Conservation (phyloP, 1,140 invertebrate genomes). For the Stratiolaelaps scimitus region DNA sequence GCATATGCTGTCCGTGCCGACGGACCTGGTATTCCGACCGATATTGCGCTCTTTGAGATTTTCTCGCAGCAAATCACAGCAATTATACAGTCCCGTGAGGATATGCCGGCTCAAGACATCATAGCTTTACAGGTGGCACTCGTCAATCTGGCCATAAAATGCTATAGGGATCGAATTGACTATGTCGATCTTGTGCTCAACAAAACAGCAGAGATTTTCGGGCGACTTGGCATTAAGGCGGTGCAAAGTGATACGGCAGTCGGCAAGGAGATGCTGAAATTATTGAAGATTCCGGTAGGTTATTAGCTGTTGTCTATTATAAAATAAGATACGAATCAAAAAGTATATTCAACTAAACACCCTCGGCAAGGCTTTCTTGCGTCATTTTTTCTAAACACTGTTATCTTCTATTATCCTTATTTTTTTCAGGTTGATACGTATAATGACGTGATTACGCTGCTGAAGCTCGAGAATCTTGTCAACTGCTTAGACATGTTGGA, state of each 20-base stretch:
- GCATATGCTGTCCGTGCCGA: constrained; percentile 49
- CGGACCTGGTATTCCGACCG: constrained; percentile 59
- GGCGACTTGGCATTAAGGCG: constrained; percentile 59
- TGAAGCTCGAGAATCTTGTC: constrained; percentile 62
- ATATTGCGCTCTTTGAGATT: constrained; percentile 91
- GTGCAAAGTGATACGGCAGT: constrained; percentile 66
- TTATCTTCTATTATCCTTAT: not conserved
- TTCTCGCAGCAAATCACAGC: constrained; percentile 94
- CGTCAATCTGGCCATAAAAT: constrained; percentile 86
- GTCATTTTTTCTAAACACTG: too few species aligned
- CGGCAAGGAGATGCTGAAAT: constrained; percentile 75
- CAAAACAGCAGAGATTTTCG: constrained; percentile 69
- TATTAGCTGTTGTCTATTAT: constrained; percentile 14
- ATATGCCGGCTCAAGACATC: constrained; percentile 91
- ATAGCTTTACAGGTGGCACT: constrained; percentile 88
- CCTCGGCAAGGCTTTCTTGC: too few species aligned
- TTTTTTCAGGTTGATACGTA: constrained; percentile 60
- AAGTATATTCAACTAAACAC: too few species aligned
- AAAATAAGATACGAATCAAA: too few species aligned
- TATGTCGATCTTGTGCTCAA: constrained; percentile 90
- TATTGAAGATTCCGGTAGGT: constrained; percentile 74
- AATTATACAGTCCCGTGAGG: constrained; percentile 79
- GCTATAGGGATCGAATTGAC: constrained; percentile 82
- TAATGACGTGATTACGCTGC: constrained; percentile 73
- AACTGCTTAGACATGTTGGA: constrained; percentile 76